Evolutionary conservation across 2,888 invertebrate species (phyloP).

Genomic region (Cerceris ruficornis): DNA sequence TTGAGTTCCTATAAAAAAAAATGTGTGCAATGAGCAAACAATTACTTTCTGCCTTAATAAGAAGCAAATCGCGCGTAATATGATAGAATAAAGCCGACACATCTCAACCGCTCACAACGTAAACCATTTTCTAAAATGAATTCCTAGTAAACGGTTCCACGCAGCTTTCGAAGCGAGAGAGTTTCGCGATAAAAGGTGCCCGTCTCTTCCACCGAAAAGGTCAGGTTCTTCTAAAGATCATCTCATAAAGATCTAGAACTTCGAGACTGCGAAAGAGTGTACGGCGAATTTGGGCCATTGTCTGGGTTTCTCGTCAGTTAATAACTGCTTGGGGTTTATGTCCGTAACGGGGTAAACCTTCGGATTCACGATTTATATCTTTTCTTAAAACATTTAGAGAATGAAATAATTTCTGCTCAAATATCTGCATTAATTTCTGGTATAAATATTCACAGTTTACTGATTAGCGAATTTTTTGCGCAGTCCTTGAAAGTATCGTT

Average conservation of each 20-base stretch:
- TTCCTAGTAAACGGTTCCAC: background rate
- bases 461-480: too few species aligned
- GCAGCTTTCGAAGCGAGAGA: background rate
- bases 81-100: too few species aligned
- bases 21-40: too few species aligned
- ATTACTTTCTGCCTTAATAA: too few species aligned
- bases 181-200: background rate
- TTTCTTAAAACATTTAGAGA: background rate
- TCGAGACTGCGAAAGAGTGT: conserved; percentile 9
- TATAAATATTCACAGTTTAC: too few species aligned
- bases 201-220: background rate
- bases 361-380: too few species aligned
- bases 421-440: background rate
- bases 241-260: background rate
- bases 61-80: too few species aligned
- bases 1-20: too few species aligned
- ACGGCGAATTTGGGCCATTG: conserved; percentile 3
- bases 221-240: background rate
- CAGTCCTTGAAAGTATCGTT: too few species aligned
- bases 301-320: conserved; percentile 6
- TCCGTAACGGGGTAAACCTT: background rate
- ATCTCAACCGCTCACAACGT: too few species aligned
- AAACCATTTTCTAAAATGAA: background rate
- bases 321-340: conserved; percentile 7
- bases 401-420: background rate